A percentile compares a stretch with the other conserved stretches of the same genome.
Conservation (phyloP, 1,140 invertebrate species). For the Hetaerina americana region DNA sequence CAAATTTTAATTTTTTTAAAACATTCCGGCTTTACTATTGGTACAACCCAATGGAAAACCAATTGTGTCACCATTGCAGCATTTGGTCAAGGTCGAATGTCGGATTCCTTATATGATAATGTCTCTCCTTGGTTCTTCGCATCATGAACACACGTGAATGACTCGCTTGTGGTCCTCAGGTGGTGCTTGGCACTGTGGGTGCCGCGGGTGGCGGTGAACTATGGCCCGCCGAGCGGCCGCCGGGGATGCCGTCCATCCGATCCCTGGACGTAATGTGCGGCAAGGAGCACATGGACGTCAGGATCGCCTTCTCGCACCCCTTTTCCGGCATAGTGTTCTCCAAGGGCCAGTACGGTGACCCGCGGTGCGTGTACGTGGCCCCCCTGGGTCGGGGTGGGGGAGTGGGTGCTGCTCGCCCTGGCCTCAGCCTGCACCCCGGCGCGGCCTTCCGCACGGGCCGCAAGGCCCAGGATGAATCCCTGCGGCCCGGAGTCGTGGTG, state of each 20-base stretch:
- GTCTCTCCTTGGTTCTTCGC: too few relatives aligned
- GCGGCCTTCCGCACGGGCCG: conserved; percentile 84
- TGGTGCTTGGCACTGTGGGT: neutral
- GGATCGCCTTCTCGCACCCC: conserved; percentile 77
- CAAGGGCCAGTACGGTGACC: conserved; percentile 72
- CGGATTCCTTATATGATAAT: too few relatives aligned
- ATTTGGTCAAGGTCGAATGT: too few relatives aligned
- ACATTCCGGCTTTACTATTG: too few relatives aligned
- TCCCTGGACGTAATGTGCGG: conserved; percentile 86
- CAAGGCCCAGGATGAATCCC: conserved; percentile 41
- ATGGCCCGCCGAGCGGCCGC: conserved; percentile 64
- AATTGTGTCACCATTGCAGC: too few relatives aligned
- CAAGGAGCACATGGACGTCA: conserved; percentile 86
- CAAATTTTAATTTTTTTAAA: too few relatives aligned
- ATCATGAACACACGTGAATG: too few relatives aligned
- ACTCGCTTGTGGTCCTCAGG: neutral
- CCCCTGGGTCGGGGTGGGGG: conserved; percentile 36
- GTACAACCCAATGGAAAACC: too few relatives aligned
- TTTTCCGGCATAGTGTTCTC: conserved; percentile 90
- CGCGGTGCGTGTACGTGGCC: conserved; percentile 78
- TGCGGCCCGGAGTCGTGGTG: neutral
- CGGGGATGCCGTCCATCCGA: conserved; percentile 68
- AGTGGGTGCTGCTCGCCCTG: conserved; percentile 49
- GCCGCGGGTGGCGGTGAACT: conserved; percentile 43
- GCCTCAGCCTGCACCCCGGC: conserved; percentile 81